Percentiles rank a stretch among this genome's conserved stretches.
Evolutionary conservation across 2,888 invertebrate species (phyloP).

Genomic region (Holacanthella duospinosa): DNA sequence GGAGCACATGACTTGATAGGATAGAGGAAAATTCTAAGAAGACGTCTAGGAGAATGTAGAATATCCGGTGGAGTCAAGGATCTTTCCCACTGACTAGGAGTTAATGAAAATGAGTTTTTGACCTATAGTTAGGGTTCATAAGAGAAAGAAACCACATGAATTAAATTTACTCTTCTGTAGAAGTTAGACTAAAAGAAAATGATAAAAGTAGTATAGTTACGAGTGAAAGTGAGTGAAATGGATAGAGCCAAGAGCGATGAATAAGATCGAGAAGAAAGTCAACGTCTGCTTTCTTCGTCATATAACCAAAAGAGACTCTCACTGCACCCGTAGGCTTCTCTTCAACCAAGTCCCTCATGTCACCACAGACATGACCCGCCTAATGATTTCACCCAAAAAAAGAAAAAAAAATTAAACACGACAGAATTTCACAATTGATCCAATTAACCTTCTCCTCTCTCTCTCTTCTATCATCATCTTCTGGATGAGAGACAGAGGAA

Average conservation of each 20-base stretch:
- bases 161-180: too few species aligned
- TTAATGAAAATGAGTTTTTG: not conserved
- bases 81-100: too few species aligned
- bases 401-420: not conserved
- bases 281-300: slow-evolving; percentile 51
- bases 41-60: not conserved
- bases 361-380: slow-evolving; percentile 85
- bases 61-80: not conserved
- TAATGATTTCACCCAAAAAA: slow-evolving; percentile 39
- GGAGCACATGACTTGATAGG: slow-evolving; percentile 87
- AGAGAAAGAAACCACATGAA: too few species aligned
- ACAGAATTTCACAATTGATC: not conserved
- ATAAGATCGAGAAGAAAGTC: slow-evolving; percentile 34
- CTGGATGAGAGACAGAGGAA: too few species aligned
- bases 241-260: slow-evolving; percentile 34
- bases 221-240: slow-evolving; percentile 16
- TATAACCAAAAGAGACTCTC: slow-evolving; percentile 84
- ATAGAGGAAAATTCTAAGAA: slow-evolving; percentile 54
- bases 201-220: too few species aligned
- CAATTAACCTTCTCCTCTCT: not conserved
- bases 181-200: too few species aligned
- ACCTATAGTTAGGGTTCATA: too few species aligned
- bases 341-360: slow-evolving; percentile 69
- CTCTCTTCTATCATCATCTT: too few species aligned
- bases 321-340: slow-evolving; percentile 86